These are phyloP conservation scores for Macropus fuliginosus DNA, from an alignment of 2,797 vertebrate genomes.

Conservation along the genomic window DNA sequence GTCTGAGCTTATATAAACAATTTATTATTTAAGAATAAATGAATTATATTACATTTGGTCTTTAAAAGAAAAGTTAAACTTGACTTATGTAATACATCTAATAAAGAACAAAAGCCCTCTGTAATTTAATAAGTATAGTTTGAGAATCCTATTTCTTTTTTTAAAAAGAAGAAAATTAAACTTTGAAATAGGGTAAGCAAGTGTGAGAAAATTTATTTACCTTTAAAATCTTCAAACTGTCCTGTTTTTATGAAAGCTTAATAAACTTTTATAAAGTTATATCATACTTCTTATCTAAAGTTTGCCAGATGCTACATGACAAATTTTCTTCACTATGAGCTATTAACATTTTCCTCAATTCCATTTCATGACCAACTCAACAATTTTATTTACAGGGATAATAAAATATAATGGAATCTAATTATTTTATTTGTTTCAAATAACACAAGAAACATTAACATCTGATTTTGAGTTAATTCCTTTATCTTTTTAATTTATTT, in stretches of 20 bases:
- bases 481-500: too few species aligned
- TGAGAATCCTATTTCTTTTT: background rate
- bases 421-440: constrained; percentile 1
- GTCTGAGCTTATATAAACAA: background rate
- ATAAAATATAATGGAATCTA: constrained; percentile 37
- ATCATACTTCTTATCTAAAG: constrained; percentile 13
- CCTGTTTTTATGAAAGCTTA: background rate
- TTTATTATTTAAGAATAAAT: background rate
- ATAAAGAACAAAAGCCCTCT: background rate
- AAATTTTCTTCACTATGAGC: background rate
- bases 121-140: background rate
- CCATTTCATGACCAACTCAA: background rate
- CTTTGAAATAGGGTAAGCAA: background rate
- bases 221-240: background rate
- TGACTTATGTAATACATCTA: background rate
- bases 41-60: background rate
- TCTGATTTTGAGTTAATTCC: background rate
- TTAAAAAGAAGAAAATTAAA: background rate
- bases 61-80: background rate
- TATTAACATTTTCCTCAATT: background rate
- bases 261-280: background rate
- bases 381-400: constrained; percentile 39
- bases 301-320: background rate
- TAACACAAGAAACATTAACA: constrained; percentile 45
- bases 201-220: background rate